phyloP scores from a whole-genome alignment of 2,113 vertebrate species.

The Scophthalmus maximus region DNA sequence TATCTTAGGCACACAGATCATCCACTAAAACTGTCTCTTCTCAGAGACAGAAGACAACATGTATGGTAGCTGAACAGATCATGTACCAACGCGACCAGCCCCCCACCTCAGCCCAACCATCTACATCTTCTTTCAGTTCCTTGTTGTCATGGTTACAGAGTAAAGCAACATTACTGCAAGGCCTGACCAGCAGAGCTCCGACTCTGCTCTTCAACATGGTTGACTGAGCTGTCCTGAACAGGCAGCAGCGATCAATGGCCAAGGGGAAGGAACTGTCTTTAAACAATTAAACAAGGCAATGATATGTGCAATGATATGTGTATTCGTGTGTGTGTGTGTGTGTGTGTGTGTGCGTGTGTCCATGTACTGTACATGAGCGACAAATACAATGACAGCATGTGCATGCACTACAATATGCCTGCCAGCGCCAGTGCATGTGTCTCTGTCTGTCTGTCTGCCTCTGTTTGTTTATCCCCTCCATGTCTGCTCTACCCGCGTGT shows the following conservation, averaged over 20 bases:
- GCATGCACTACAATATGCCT: slow-evolving; percentile 15
- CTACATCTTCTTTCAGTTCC: slow-evolving; percentile 74
- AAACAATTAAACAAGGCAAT: slow-evolving; percentile 52
- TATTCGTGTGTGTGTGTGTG: slow-evolving; percentile 30
- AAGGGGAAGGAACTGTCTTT: slow-evolving; percentile 38
- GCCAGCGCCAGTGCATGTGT: slow-evolving; percentile 11
- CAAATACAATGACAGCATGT: slow-evolving; percentile 39
- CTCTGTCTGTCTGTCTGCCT: slow-evolving; percentile 17
- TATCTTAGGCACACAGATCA: neutral
- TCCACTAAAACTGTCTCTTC: neutral
- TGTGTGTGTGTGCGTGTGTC: slow-evolving; percentile 30
- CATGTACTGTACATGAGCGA: slow-evolving; percentile 19
- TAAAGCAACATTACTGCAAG: slow-evolving; percentile 78
- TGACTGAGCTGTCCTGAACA: slow-evolving; percentile 58
- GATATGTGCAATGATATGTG: slow-evolving; percentile 60
- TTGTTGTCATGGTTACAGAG: slow-evolving; percentile 82
- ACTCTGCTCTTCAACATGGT: slow-evolving; percentile 58
- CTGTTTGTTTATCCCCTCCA: slow-evolving; percentile 38
- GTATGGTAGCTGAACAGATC: slow-evolving; percentile 69
- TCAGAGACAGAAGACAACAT: slow-evolving; percentile 19
- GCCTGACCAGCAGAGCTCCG: slow-evolving; percentile 71
- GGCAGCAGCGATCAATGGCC: slow-evolving; percentile 38
- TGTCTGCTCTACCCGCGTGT: slow-evolving; percentile 2
- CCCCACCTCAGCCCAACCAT: slow-evolving; percentile 66
- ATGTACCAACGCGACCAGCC: slow-evolving; percentile 62